Conservation (phyloP, 2,113 vertebrate genomes). For the Psephotus haematonotus region DNA sequence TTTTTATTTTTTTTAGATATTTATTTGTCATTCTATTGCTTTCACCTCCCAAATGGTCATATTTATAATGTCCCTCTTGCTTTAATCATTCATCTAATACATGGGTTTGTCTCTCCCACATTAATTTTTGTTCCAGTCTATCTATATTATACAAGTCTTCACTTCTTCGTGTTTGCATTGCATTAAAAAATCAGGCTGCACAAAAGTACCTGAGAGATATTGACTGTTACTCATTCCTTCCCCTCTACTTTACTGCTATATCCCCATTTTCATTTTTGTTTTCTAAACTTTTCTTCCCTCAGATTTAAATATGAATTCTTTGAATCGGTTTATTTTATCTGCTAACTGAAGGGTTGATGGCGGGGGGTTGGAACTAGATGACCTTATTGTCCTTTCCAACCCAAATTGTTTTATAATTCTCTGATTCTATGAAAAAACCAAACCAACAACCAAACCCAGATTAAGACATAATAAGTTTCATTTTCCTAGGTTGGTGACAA, state of each 20-base stretch:
- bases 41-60: not conserved
- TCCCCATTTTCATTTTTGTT: not conserved
- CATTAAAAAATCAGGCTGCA: not conserved
- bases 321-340: not conserved
- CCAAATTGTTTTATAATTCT: not conserved
- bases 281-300: not conserved
- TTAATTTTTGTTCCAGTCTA: not conserved
- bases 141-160: not conserved
- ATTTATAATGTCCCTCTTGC: not conserved
- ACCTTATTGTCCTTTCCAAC: not conserved
- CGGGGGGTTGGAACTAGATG: not conserved
- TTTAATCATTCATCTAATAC: not conserved
- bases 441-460: not conserved
- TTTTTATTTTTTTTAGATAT: not conserved
- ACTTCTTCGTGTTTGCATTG: not conserved
- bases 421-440: not conserved
- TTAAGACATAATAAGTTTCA: not conserved
- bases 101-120: not conserved
- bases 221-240: not conserved
- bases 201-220: not conserved
- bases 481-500: not conserved
- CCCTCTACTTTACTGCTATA: not conserved
- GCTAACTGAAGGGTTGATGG: not conserved
- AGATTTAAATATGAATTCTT: not conserved
- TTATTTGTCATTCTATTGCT: not conserved